Conservation (phyloP, 2,888 invertebrate genomes). For the Cheiracanthium punctorium region DNA sequence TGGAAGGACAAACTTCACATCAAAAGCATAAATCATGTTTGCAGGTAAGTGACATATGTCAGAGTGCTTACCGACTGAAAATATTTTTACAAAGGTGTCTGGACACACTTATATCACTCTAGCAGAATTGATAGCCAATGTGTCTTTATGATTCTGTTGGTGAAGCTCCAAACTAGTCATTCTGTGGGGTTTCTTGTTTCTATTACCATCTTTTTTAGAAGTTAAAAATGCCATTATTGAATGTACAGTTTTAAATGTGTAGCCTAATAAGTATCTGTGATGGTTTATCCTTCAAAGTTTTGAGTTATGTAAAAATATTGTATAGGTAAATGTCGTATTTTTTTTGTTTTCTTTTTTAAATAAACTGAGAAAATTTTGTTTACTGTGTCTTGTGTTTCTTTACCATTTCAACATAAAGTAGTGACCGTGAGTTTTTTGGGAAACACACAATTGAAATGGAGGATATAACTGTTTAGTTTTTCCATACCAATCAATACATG, state of each 20-base stretch:
- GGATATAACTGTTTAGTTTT: too few species aligned
- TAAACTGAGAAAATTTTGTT: neutral
- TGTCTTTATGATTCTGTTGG: conserved; percentile 7
- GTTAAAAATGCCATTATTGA: conserved; percentile 40
- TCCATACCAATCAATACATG: too few species aligned
- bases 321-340: conserved; percentile 48
- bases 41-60: neutral
- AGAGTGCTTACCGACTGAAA: neutral
- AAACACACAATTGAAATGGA: too few species aligned
- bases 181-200: conserved; percentile 33
- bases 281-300: conserved; percentile 57
- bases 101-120: neutral
- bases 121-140: neutral
- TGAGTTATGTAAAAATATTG: conserved; percentile 58
- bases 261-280: conserved; percentile 66
- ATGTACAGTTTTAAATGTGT: conserved; percentile 61
- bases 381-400: neutral
- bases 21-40: neutral
- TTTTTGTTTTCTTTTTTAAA: conserved; percentile 32
- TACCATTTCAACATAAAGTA: too few species aligned
- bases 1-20: too few species aligned
- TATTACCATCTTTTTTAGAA: conserved; percentile 35
- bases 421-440: too few species aligned
- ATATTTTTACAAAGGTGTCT: neutral
- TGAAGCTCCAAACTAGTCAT: conserved; percentile 62